phyloP scores from a whole-genome alignment of 2,113 vertebrate genomes.

The Pelecanus crispus region DNA sequence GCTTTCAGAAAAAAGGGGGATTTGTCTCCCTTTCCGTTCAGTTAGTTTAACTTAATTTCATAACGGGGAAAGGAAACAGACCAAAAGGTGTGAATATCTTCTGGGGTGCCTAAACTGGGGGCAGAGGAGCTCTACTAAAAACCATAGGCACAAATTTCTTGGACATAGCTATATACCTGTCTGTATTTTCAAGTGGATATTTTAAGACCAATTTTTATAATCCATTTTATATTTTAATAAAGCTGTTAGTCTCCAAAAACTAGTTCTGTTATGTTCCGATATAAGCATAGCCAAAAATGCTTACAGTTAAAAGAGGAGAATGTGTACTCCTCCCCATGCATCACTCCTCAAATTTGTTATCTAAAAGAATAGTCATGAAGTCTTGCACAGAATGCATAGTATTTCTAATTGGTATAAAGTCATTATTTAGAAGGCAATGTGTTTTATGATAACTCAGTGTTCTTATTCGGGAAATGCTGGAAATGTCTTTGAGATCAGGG shows the following conservation, averaged over 20 bases:
- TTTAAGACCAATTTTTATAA: not conserved
- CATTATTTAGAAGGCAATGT: not conserved
- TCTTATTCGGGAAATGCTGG: not conserved
- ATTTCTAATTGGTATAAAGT: not conserved
- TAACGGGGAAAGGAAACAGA: not conserved
- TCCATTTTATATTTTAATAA: not conserved
- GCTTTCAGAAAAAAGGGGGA: not conserved
- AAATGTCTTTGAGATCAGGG: not conserved
- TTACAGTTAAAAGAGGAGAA: not conserved
- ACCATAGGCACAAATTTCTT: not conserved
- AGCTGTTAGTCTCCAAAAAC: not conserved
- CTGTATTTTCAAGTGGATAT: not conserved
- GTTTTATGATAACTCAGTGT: not conserved
- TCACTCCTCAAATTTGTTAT: not conserved
- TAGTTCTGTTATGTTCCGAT: not conserved
- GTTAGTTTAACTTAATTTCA: not conserved
- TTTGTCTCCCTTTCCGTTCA: not conserved
- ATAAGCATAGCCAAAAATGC: not conserved
- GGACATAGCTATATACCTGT: rapidly evolving
- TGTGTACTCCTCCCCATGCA: not conserved
- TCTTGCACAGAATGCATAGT: not conserved
- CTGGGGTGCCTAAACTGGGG: rapidly evolving
- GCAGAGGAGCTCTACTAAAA: not conserved
- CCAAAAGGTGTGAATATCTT: not conserved
- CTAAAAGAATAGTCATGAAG: not conserved